Base-by-base conservation (phyloP, 2,113 vertebrate species). In the Morone saxatilis region DNA sequence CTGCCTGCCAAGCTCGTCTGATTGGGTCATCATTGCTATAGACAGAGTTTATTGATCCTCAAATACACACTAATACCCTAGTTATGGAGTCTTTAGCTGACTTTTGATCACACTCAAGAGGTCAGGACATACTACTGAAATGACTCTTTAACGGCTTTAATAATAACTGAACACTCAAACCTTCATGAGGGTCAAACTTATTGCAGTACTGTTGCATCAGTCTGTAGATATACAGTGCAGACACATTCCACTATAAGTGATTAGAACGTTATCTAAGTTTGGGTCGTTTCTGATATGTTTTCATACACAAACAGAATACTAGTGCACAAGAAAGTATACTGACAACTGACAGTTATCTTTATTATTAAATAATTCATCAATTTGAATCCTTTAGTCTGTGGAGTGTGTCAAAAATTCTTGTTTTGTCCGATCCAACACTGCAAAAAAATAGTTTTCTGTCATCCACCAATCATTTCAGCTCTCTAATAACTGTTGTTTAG, bases 1-100 rank as follows among this genome's bases (percentile, higher is more conserved):
- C 8, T 0, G 36, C 56, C 51, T 70, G 73, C 67, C 74, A 79
- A 83, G 67, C 62, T 75, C 50, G 19, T 71, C 43, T 81, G 65
- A 81, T 73, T 56, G 57, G 71, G 54, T 84, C 74, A 77, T 85
- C 73, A 77, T 57, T 47, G 53, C 43, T 78, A 54, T 38, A 48
- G 60, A 78, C 7, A 1, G 38, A 40, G 40, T 57, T 81, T 85
- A 83, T 79, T 79, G 85, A 88, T 80, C 68, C 17, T 69, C 38
- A 48, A 43, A 61, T 41, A 50, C 62, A 63, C 4, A 7, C 60
- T 48, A 36, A 17, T 47, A 31, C 66, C 22, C 31, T 45, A 20
- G 57, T 68, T 65, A 47, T 56, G 7, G 22, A 65, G 20, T n/a
- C 13, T 20, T 60, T 48, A 22, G 41, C 50, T 80, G 56, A 36